Base-by-base conservation (phyloP, 1,140 invertebrate species). In the Melipona quadrifasciata region DNA sequence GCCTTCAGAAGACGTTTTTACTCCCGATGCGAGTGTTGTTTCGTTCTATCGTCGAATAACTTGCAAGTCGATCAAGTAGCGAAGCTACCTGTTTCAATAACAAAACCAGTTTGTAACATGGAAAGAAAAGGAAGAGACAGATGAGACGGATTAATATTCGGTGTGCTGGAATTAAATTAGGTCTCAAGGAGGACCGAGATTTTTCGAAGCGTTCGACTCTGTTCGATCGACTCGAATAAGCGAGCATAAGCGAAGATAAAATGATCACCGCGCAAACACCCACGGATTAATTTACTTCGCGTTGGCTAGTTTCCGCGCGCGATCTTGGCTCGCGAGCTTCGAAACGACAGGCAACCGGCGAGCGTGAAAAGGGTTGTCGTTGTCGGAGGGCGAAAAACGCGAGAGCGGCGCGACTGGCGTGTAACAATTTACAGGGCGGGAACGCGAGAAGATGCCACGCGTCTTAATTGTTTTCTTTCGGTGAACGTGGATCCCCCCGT, bases 391-490 rank as follows among this genome's bases (percentile, higher is more conserved):
- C 14, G 65, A 34, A 17, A 57, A 53, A 24, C n/a, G n/a, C 17
- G n/a, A 31, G 10, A 21, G 19, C 47, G 11, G 31, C 11, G 53
- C 19, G 24, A 21, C 55, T 51, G 24, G n/a, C 53, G 57, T 19
- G 39, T 57, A 82, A 82, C 27, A 64, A 82, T 68, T 76, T 85
- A 34, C 57, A 65, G 21, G 51, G 21, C 64, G 65, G 39, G 75
- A 83, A 89, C 67, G 71, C 65, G 70, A 78, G 67, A 89, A 82
- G 82, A 85, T 85, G 74, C 73, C 61, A 10, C 75, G 47, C 53
- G 72, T 86, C 73, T 88, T 86, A 86, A 89, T 88, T 86, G 87
- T 82, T 89, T 88, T 64, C 39, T 64, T 61, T 47, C 24, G 24
- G 16, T 24, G 2, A 39, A 12, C 24, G 17, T 8, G 57, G 39